Evolutionary conservation across 2,888 invertebrate genomes (phyloP), one percentile per base, ranked within the genome.

Genomic region (Pollenia angustigena): DNA sequence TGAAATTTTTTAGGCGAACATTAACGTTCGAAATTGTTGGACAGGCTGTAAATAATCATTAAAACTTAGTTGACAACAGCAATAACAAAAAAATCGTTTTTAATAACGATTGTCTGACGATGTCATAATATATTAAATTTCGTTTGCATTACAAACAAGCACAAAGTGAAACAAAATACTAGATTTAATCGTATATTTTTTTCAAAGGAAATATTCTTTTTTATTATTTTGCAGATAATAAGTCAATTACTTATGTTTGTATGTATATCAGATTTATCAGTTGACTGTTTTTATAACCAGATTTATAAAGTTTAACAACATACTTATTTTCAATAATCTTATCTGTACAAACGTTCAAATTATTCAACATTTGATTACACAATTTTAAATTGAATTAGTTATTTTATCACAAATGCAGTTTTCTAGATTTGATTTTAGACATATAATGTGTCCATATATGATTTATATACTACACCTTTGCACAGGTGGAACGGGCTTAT

Each of bases 221-320:
- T 8, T 14, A 4, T 14, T 46, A 11, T 54, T 14, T 6, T 54
- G 52, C 16, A 8, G 32, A 32, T 60, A 60, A 40, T 32, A 32
- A 32, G 32, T 32, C 32, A 32, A 32, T 2, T 32, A 32, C 32
- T 32, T 32, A 32, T 32, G 32, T 6, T 32, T 32, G 32, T 32
- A 32, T 32, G 32, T 32, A 32, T 32, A 32, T 60, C 7, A 60
- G 56, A 64, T 64, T 64, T 14, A 9, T 14, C 46, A 50, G 14
- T 68, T 46, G n/a, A 68, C 50, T 32, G 50, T 1, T 50, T 68
- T 50, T 68, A 50, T 68, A 23, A 32, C n/a, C 50, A 50, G 68
- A 68, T 68, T 32, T 50, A 50, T 56, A 56, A 0, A 46, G 12
- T 11, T 46, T 46, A 23, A 56, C 12, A 52, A 16, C 16, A 9